A percentile compares a stretch with the other conserved stretches of the same genome.
phyloP scores from a whole-genome alignment of 2,797 vertebrate species.

The Gymnodraco acuticeps region DNA sequence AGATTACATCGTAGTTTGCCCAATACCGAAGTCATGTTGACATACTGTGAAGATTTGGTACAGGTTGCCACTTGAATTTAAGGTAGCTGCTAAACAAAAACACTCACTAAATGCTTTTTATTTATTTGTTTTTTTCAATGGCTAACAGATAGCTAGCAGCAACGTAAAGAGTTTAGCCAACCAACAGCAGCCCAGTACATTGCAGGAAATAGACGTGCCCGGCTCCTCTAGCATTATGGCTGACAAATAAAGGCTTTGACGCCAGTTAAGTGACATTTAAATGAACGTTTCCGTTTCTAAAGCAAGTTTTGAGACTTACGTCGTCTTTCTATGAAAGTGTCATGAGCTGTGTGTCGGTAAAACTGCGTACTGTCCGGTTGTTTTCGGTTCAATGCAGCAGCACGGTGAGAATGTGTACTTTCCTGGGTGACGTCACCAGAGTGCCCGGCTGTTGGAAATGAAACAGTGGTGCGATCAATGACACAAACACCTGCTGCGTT shows the following conservation, averaged over 20 bases:
- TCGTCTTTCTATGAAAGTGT: slow-evolving; percentile 50
- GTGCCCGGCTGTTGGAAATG: slow-evolving; percentile 51
- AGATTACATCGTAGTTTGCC: slow-evolving; percentile 3
- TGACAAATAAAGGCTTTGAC: slow-evolving; percentile 27
- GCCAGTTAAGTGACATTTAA: not conserved
- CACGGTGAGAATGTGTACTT: slow-evolving; percentile 65
- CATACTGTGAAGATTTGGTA: not conserved
- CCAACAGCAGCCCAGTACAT: not conserved
- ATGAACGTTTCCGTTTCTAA: accelerated
- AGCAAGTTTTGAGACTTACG: slow-evolving; percentile 47
- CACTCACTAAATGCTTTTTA: too few relatives aligned
- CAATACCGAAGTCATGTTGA: not conserved
- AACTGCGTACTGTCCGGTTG: slow-evolving; percentile 34
- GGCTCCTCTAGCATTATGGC: slow-evolving; percentile 9
- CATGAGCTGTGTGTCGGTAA: slow-evolving; percentile 56
- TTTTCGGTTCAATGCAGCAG: slow-evolving; percentile 55
- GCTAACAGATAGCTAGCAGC: slow-evolving; percentile 22
- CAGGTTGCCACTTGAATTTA: accelerated
- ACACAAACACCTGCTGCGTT: not conserved
- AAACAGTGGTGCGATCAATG: slow-evolving; percentile 37
- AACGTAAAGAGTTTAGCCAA: slow-evolving; percentile 20
- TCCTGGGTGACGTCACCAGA: slow-evolving; percentile 71
- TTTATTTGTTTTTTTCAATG: not conserved
- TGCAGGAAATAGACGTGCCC: slow-evolving; percentile 62
- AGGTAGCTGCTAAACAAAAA: accelerated